These are phyloP conservation scores for Macropis europaea DNA, from an alignment of 2,888 invertebrate species.

Conservation along the genomic window DNA sequence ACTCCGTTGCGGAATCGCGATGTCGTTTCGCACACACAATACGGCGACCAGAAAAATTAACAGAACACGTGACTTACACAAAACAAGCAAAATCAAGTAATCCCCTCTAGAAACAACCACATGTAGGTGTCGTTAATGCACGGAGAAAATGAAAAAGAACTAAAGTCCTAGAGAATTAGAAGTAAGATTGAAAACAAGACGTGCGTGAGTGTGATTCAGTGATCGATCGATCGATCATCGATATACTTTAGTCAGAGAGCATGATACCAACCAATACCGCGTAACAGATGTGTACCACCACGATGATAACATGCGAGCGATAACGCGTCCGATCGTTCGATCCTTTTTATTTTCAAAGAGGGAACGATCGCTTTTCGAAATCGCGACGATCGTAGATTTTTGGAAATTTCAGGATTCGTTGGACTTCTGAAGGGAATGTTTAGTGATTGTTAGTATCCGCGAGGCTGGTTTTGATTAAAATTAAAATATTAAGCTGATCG, in stretches of 20 bases:
- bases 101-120: constrained; percentile 60
- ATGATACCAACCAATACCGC: constrained; percentile 78
- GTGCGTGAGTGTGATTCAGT: constrained; percentile 38
- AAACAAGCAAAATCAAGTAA: constrained; percentile 77
- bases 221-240: constrained; percentile 14
- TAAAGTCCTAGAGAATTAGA: constrained; percentile 20
- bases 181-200: constrained; percentile 24
- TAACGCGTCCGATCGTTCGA: constrained; percentile 11
- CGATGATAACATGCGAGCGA: constrained; percentile 48
- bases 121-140: constrained; percentile 26
- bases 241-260: constrained; percentile 67
- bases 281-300: constrained; percentile 73
- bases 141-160: constrained; percentile 11
- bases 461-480: background rate
- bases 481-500: background rate
- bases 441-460: background rate
- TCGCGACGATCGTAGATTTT: background rate
- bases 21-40: constrained; percentile 24
- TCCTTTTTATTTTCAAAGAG: background rate
- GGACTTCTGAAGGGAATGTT: too few species aligned
- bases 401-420: background rate
- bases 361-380: background rate
- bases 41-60: constrained; percentile 38
- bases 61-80: constrained; percentile 55
- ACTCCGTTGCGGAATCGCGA: background rate